phyloP scores from a whole-genome alignment of 2,888 invertebrate species.

The Lithosia quadra region DNA sequence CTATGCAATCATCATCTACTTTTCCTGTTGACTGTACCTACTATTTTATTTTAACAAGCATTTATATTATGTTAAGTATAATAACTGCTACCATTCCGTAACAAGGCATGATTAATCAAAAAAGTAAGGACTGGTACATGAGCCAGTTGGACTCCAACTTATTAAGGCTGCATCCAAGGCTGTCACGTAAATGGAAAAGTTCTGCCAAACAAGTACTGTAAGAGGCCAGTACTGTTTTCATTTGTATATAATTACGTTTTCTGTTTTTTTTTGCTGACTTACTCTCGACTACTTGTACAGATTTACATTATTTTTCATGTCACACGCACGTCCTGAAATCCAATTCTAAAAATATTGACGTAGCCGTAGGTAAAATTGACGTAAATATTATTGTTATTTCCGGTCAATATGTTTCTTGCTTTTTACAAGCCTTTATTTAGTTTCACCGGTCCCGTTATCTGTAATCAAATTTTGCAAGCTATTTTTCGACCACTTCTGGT shows the following conservation, averaged over 20 bases:
- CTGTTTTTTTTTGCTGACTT: conserved; percentile 8
- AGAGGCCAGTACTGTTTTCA: conserved; percentile 34
- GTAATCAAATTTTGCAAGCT: no score
- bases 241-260: conserved; percentile 35
- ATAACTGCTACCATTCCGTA: background rate
- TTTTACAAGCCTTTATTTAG: no score
- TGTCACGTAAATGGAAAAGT: conserved; percentile 37
- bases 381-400: no score
- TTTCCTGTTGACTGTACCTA: no score
- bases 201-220: conserved; percentile 31
- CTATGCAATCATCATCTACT: no score
- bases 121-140: conserved; percentile 26
- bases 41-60: background rate
- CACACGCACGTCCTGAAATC: no score
- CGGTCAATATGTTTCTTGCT: no score
- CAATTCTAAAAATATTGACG: no score
- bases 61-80: background rate
- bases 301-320: no score
- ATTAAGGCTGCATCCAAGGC: conserved; percentile 41
- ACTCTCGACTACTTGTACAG: background rate
- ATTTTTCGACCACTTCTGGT: no score
- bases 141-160: conserved; percentile 14
- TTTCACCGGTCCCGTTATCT: no score
- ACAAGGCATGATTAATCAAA: background rate
- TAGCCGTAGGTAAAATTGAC: no score